Conservation (phyloP, 2,113 vertebrate genomes). For the Coreoperca whiteheadi region DNA sequence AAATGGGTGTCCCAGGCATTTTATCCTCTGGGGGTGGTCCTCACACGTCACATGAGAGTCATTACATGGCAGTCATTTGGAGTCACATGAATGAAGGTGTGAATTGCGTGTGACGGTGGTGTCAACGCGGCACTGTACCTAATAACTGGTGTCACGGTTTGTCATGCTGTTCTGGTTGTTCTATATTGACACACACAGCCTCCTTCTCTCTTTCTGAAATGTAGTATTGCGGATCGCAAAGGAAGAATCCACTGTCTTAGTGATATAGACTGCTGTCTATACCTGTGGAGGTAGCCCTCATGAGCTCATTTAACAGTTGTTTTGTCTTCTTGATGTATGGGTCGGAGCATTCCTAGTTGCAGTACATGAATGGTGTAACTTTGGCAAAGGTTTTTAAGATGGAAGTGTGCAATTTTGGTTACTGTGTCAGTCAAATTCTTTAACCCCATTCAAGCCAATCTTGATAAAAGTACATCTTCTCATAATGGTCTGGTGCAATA, state of each 20-base stretch:
- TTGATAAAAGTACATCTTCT: not conserved
- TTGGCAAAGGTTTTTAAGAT: not conserved
- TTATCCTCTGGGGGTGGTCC: no score
- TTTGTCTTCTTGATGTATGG: not conserved
- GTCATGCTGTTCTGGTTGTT: not conserved
- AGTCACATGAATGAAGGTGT: slow-evolving; percentile 12
- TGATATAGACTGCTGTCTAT: not conserved
- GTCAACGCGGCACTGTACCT: not conserved
- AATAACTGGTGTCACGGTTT: slow-evolving; percentile 3
- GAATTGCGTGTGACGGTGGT: no score
- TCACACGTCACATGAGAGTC: slow-evolving; percentile 12
- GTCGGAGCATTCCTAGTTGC: not conserved
- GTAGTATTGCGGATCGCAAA: not conserved
- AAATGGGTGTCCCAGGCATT: not conserved
- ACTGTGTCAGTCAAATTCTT: no score
- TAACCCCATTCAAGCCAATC: not conserved
- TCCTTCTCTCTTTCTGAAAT: not conserved
- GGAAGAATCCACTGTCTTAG: not conserved
- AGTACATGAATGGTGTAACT: not conserved
- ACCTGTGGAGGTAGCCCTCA: not conserved
- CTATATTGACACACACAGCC: not conserved
- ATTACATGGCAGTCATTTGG: not conserved
- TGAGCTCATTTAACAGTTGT: not conserved
- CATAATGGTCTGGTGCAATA: not conserved
- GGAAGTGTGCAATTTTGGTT: not conserved